These are phyloP conservation scores for Lypha dubia DNA, from an alignment of 2,888 invertebrate species.

Conservation along the genomic window DNA sequence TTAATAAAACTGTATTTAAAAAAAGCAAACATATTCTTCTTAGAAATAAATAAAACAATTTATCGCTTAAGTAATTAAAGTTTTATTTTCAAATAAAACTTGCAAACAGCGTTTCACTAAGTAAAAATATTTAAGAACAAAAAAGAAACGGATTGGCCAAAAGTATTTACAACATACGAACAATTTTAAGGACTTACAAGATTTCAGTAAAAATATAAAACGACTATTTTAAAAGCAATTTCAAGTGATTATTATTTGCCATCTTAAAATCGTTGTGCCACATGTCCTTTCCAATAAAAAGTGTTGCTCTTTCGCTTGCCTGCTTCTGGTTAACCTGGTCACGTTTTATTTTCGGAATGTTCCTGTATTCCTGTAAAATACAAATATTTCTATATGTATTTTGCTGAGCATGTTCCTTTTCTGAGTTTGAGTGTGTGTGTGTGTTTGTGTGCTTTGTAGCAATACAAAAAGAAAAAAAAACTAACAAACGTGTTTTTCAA, in stretches of 20 bases:
- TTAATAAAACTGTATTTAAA: neutral
- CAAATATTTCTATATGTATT: neutral
- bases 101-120: too few species aligned
- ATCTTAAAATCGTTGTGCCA: constrained; percentile 17
- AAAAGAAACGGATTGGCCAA: too few species aligned
- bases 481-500: constrained; percentile 68
- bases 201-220: neutral
- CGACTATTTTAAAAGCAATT: neutral
- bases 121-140: too few species aligned
- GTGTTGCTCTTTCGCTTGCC: neutral
- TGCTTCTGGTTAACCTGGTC: constrained; percentile 58
- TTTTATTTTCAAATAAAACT: neutral
- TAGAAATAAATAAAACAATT: neutral
- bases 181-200: neutral
- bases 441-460: neutral
- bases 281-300: constrained; percentile 33
- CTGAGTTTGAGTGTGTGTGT: neutral
- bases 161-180: too few species aligned
- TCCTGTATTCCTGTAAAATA: constrained; percentile 27
- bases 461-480: too few species aligned
- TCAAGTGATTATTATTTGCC: constrained; percentile 12
- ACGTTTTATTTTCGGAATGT: constrained; percentile 58
- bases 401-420: constrained; percentile 12
- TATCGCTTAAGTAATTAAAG: neutral
- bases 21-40: neutral